Evolutionary conservation across 2,888 invertebrate species (phyloP), one percentile per base, ranked within the genome.

Genomic region (Lasiommata megera): DNA sequence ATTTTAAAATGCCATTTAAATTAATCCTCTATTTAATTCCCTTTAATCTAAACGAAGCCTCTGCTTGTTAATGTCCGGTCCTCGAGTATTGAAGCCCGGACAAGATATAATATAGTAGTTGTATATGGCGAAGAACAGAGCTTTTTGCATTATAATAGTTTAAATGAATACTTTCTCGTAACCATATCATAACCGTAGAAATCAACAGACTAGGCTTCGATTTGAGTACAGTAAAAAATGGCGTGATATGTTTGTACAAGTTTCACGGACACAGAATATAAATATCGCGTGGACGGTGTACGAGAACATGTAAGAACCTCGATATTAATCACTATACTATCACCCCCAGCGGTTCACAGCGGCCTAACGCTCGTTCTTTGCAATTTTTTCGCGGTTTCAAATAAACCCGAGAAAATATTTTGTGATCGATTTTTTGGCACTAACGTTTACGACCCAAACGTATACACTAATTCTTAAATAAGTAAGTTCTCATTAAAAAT

Each of bases 261-360:
- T 43, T 41, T 31, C 12, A 31, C 34, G 7, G 41, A 52, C 52
- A 48, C 23, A 41, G 31, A 31, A 17, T 41, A 52, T 14, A n/a
- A n/a, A 52, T 34, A 56, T 58, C 58, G 61, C 60, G 61, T 65
- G 65, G 67, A 65, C 64, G 65, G 65, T 64, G 65, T 60, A 17
- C 16, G 44, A 50, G 55, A 38, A 56, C 54, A 41, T 56, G 40
- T 63, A 55, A 61, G 55, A 61, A 61, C 48, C 53, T 58, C 37
- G 37, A 47, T 54, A 43, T 28, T 12, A 28, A 51, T 50, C 51
- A 11, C 46, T 46, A 31, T 28, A 28, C 34, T 37, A 36, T 48
- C 48, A 36, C 36, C 34, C 12, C 37, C 34, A 9, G 17, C 29
- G 29, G 29, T 3, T 11, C 36, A 46, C 48, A 8, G 14, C 37